These are phyloP conservation scores for Rotaria macrura DNA, from an alignment of 2,888 invertebrate genomes.

Conservation along the genomic window DNA sequence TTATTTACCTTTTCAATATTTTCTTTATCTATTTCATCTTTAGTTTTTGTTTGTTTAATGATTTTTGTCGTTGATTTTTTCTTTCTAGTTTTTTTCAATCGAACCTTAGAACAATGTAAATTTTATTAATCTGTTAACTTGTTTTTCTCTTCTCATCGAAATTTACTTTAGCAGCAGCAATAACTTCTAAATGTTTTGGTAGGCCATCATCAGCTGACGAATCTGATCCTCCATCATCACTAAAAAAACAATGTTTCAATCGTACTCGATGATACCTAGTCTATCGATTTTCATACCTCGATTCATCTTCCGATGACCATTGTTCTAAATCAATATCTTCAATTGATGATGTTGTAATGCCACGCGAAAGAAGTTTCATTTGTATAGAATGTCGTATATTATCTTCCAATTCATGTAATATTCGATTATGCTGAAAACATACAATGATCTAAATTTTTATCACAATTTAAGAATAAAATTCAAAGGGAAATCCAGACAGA, in stretches of 20 bases:
- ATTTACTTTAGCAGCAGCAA: conserved; percentile 23
- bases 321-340: neutral
- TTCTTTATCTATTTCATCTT: neutral
- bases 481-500: too few species aligned
- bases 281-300: neutral
- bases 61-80: neutral
- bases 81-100: neutral
- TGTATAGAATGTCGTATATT: neutral
- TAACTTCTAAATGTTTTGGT: conserved; percentile 30
- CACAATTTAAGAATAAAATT: too few species aligned
- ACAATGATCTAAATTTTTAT: neutral
- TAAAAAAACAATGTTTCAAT: too few species aligned
- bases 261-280: too few species aligned
- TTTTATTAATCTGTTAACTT: too few species aligned
- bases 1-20: neutral
- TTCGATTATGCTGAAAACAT: neutral
- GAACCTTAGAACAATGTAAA: neutral
- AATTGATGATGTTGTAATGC: neutral
- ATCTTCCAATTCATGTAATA: neutral
- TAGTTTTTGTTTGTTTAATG: neutral
- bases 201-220: conserved; percentile 33
- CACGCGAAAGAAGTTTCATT: conserved; percentile 17
- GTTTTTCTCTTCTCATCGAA: too few species aligned
- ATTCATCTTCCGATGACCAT: neutral
- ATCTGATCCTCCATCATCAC: conserved; percentile 33